These are phyloP conservation scores for Calidris pygmaea DNA, from an alignment of 2,113 vertebrate genomes.

Conservation along the genomic window DNA sequence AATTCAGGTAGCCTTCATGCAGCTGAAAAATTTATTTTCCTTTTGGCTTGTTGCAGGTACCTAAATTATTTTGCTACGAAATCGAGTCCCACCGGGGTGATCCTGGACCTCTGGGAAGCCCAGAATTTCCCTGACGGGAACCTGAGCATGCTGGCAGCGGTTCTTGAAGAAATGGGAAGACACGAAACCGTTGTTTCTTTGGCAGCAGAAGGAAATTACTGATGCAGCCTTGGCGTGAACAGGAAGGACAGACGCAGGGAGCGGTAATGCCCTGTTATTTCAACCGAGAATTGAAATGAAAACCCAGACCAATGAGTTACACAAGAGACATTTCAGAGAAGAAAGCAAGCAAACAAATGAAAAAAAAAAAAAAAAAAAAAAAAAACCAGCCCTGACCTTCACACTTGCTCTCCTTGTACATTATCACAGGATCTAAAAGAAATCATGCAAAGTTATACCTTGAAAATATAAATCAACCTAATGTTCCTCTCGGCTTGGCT, in stretches of 20 bases:
- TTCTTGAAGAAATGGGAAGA: slow-evolving; percentile 95
- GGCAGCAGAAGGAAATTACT: slow-evolving; percentile 85
- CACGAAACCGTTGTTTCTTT: slow-evolving; percentile 85
- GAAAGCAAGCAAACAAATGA: slow-evolving; percentile 21
- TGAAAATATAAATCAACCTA: slow-evolving; percentile 76
- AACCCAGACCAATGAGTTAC: slow-evolving; percentile 67
- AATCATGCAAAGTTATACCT: slow-evolving; percentile 77
- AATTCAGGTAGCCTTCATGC: neutral
- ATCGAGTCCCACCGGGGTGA: slow-evolving; percentile 92
- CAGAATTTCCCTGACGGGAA: slow-evolving; percentile 95
- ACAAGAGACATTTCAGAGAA: slow-evolving; percentile 57
- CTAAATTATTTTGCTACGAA: slow-evolving; percentile 97
- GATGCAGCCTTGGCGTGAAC: slow-evolving; percentile 46
- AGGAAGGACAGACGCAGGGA: slow-evolving; percentile 46
- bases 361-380: slow-evolving; percentile 3
- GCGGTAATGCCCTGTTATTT: slow-evolving; percentile 18
- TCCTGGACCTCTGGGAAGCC: slow-evolving; percentile 96
- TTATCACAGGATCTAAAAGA: slow-evolving; percentile 69
- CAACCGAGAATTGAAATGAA: slow-evolving; percentile 41
- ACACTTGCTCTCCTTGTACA: slow-evolving; percentile 63
- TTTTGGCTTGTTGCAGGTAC: slow-evolving; percentile 78
- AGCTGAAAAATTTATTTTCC: neutral
- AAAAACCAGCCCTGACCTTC: slow-evolving; percentile 44
- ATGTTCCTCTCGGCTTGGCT: slow-evolving; percentile 84
- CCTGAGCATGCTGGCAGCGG: slow-evolving; percentile 88